Base-by-base conservation (phyloP, 2,797 vertebrate genomes). In the Sebastes trivittatus region DNA sequence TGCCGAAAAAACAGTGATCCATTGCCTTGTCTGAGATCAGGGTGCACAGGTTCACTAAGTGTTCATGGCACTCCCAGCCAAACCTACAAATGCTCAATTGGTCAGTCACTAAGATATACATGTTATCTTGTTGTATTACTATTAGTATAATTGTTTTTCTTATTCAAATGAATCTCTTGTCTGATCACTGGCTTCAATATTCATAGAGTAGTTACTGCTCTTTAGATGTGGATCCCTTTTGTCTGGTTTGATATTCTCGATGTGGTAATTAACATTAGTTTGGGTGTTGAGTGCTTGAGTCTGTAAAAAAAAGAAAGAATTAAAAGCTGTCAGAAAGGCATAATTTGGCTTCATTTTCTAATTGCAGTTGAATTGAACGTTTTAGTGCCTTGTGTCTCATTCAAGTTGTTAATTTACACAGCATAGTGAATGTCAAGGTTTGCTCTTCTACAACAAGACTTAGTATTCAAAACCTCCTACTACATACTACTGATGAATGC, bases 1-100 rank as follows among this genome's bases (percentile, higher is more conserved):
- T 67, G 65, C 67, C 69, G 34, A 7, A 77, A 64, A 87, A 81
- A 88, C 79, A 81, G 42, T 71, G 82, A 87, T 81, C 75, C 80
- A 75, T 71, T 36, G 64, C 52, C 54, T 75, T 66, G 71, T 81
- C 68, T 63, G 58, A 56, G 76, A 82, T 78, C 27, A 59, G 25
- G 64, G 61, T 55, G 34, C 25, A 79, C 32, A 77, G 62, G 52
- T 80, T 73, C 22, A 61, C 25, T 66, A 75, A 83, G 67, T 83
- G 56, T 54, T 78, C 69, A 86, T 67, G n/a, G 10, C 10, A n/a
- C 42, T 52, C 9, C 30, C 0, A 27, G 10, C 52, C 23, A 38
- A 56, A 72, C 13, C 42, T 73, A 54, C 34, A 78, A 34, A 54
- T 38, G 0, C 36, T 29, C n/a, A 63, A 73, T 34, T 20, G 34